Conservation (phyloP, 2,797 vertebrate species). For the Pseudochirops corinnae region DNA sequence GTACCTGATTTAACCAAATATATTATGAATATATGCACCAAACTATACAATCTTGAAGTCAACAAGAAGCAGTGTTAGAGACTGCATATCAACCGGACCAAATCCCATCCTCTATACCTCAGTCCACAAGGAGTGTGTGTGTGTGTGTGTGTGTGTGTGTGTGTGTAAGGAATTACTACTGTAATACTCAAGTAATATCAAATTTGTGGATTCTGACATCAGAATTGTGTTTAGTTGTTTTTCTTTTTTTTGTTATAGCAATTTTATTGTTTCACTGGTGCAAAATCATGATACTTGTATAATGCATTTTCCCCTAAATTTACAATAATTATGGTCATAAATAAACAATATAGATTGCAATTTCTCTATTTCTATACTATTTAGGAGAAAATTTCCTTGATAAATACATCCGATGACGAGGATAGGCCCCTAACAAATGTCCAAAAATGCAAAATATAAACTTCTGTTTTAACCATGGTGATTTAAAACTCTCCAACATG, state of each 20-base stretch:
- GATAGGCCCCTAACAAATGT: constrained; percentile 83
- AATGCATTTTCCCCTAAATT: constrained; percentile 91
- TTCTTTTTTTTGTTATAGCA: constrained; percentile 82
- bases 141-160: too few relatives aligned
- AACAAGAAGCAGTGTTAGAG: constrained; percentile 44
- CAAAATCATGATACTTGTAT: constrained; percentile 85
- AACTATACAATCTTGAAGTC: constrained; percentile 6
- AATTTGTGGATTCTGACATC: constrained; percentile 48
- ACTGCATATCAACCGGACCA: constrained; percentile 63
- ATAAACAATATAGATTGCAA: constrained; percentile 89
- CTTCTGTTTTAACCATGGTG: constrained; percentile 84
- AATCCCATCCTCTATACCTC: background rate
- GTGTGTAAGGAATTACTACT: background rate
- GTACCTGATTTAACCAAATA: constrained; percentile 19
- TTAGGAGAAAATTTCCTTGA: constrained; percentile 86
- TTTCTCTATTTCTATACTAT: constrained; percentile 86
- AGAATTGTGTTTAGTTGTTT: constrained; percentile 43
- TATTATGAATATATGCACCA: background rate
- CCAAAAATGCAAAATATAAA: constrained; percentile 88
- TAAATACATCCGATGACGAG: constrained; percentile 85
- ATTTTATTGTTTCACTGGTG: constrained; percentile 89
- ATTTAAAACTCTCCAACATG: constrained; percentile 86
- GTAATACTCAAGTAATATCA: constrained; percentile 73
- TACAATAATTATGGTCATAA: constrained; percentile 93
- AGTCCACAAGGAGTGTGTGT: background rate